These are phyloP conservation scores for Tolmerus cingulatus DNA, from an alignment of 2,888 invertebrate species.

Conservation along the genomic window DNA sequence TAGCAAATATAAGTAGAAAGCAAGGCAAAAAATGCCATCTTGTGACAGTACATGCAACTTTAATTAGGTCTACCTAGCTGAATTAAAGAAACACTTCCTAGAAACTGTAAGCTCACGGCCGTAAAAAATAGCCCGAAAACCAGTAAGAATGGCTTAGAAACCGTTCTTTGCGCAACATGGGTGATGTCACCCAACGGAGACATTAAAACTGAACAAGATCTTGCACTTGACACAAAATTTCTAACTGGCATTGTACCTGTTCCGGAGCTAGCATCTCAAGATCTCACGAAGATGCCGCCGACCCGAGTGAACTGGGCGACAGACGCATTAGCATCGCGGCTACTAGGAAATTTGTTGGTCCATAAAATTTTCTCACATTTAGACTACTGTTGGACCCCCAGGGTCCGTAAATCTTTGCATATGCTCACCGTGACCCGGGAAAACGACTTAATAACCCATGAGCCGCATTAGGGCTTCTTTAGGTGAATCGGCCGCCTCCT, in stretches of 20 bases:
- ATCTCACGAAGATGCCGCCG: not conserved
- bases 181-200: not conserved
- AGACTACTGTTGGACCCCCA: constrained; percentile 15
- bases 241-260: not conserved
- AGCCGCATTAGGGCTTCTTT: constrained; percentile 5
- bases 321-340: constrained; percentile 21
- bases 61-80: not conserved
- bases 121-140: not conserved
- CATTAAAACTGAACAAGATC: constrained; percentile 21
- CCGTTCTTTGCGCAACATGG: not conserved
- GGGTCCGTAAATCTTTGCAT: not conserved
- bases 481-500: not conserved
- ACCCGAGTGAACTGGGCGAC: not conserved
- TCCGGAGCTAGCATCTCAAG: not conserved
- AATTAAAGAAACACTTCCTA: not conserved
- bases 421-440: not conserved
- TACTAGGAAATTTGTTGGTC: constrained; percentile 36
- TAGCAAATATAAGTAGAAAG: no score
- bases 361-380: constrained; percentile 38
- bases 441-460: constrained; percentile 29
- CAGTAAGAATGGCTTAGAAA: not conserved
- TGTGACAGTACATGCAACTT: not conserved
- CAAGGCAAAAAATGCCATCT: not conserved
- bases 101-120: not conserved
- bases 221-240: constrained; percentile 18